Evolutionary conservation across 2,113 vertebrate genomes (phyloP), one percentile per base, ranked within the genome.

Genomic region (Sardina pilchardus): DNA sequence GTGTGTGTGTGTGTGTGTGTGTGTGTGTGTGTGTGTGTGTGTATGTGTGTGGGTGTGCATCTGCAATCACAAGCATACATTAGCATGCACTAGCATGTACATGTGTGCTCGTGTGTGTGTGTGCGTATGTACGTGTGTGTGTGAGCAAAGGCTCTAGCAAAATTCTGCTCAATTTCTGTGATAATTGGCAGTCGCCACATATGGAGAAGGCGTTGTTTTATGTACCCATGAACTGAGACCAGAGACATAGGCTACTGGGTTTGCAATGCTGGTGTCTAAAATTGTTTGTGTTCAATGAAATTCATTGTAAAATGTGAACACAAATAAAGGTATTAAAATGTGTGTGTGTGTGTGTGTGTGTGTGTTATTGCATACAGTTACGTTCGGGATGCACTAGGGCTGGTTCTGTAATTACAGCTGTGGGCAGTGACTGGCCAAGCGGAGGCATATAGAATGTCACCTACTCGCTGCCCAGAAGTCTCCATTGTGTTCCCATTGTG

Each of bases 321-420:
- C n/a, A n/a, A n/a, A n/a, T n/a, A n/a, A n/a, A n/a, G n/a, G n/a
- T n/a, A n/a, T n/a, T n/a, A n/a, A n/a, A n/a, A n/a, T n/a, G n/a
- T 75, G 67, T 78, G 71, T 78, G 14, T 78, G 71, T 78, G 71
- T 78, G 63, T 71, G 63, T 34, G 30, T 30, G 26, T 63, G 59
- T 63, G 21, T n/a, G 10, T 26, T 71, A 30, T 7, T 30, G 67
- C 34, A 26, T 75, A 16, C 3, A 14, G 30, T 78, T 78, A 78
- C 71, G 17, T 78, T 78, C 71, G 36, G 71, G 30, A 36, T 16
- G 26, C 71, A 34, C 16, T 78, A 19, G 30, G 30, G 34, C 71
- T 36, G 30, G 14, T 78, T 75, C 71, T 78, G 71, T 78, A 78
- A 78, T 36, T 78, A 78, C 71, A 78, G 71, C 30, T 12, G 71